These are phyloP conservation scores for Tyrophagus putrescentiae DNA, from an alignment of 1,140 invertebrate species.

Conservation along the genomic window DNA sequence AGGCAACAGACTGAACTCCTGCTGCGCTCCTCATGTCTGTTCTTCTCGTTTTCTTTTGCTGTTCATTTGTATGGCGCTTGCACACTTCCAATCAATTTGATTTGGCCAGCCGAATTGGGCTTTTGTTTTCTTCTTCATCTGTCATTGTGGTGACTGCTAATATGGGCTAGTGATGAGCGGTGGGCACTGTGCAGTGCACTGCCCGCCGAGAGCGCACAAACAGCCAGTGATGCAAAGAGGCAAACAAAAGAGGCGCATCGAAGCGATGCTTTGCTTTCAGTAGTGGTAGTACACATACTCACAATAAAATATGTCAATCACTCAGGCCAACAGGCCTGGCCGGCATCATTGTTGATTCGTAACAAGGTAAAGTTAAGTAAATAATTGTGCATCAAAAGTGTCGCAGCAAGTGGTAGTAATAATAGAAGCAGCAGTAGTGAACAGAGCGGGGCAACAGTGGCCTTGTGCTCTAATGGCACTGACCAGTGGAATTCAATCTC, in stretches of 20 bases:
- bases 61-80: conserved; percentile 1
- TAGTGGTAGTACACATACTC: too few relatives aligned
- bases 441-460: too few relatives aligned
- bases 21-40: too few relatives aligned
- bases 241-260: conserved; percentile 1
- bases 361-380: neutral
- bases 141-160: neutral
- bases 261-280: neutral
- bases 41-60: neutral
- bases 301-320: neutral
- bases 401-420: conserved; percentile 6
- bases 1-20: neutral
- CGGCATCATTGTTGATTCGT: neutral
- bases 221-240: neutral
- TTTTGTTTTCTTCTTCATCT: conserved; percentile 2
- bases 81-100: conserved; percentile 3
- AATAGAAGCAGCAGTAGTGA: too few relatives aligned
- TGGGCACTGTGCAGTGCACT: too few relatives aligned
- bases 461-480: too few relatives aligned
- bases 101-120: too few relatives aligned
- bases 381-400: neutral
- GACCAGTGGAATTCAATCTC: too few relatives aligned
- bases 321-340: neutral
- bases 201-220: neutral
- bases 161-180: neutral